Conservation (phyloP, 2,113 vertebrate species). For the Cnemophilus loriae region DNA sequence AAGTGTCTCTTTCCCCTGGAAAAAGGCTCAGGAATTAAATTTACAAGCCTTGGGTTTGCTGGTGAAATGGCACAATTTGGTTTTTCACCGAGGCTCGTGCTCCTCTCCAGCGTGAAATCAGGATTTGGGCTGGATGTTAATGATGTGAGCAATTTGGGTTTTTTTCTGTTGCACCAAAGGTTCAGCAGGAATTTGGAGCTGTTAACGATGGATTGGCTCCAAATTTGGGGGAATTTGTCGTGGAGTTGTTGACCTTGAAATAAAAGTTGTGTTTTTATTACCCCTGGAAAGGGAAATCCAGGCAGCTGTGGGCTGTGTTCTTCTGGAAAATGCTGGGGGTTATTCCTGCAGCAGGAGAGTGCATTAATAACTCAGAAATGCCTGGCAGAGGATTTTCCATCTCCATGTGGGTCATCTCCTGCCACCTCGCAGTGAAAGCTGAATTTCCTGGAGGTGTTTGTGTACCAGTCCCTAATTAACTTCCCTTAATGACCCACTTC, state of each 20-base stretch:
- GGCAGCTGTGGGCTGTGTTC: background rate
- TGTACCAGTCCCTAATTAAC: background rate
- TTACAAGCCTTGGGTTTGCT: background rate
- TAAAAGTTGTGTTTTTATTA: background rate
- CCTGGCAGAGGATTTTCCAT: background rate
- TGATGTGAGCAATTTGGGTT: accelerated
- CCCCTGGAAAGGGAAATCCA: background rate
- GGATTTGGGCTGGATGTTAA: accelerated
- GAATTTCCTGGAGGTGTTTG: background rate
- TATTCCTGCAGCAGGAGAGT: background rate
- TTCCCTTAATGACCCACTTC: background rate
- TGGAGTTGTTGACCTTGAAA: background rate
- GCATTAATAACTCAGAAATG: background rate
- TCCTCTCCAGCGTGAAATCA: background rate
- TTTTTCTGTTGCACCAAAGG: no score
- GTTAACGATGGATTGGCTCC: background rate
- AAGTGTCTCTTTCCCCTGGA: background rate
- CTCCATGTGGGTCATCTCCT: background rate
- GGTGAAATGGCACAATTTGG: background rate
- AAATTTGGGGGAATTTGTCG: background rate
- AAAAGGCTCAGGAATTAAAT: background rate
- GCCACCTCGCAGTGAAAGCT: background rate
- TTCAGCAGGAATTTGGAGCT: background rate
- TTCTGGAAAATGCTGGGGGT: background rate
- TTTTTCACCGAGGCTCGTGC: background rate